Evolutionary conservation across 2,797 vertebrate species (phyloP).

Genomic region (Eulemur albifrons): DNA sequence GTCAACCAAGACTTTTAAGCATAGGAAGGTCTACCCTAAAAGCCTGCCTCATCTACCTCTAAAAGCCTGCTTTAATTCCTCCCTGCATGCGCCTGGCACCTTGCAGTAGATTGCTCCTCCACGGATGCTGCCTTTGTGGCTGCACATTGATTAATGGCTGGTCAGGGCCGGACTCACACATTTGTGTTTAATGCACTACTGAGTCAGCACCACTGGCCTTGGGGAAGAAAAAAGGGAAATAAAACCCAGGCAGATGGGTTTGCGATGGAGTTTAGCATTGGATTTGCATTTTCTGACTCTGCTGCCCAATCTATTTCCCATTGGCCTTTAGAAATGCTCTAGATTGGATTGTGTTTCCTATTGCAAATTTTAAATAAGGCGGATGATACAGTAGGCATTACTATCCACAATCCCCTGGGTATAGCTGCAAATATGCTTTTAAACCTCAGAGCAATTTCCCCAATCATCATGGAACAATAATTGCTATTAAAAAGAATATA

Average conservation of each 20-base stretch:
- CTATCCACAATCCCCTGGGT: constrained; percentile 80
- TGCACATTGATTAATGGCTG: constrained; percentile 67
- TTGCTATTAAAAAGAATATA: constrained; percentile 72
- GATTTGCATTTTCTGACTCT: constrained; percentile 70
- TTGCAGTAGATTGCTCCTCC: constrained; percentile 36
- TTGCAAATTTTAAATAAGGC: constrained; percentile 83
- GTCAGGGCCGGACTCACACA: constrained; percentile 65
- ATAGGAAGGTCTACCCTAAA: background rate
- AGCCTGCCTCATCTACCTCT: background rate
- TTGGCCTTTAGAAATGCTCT: constrained; percentile 65
- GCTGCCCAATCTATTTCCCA: constrained; percentile 60
- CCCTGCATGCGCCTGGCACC: background rate
- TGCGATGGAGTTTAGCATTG: constrained; percentile 30
- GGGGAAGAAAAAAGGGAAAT: constrained; percentile 49
- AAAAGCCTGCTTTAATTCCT: constrained; percentile 48
- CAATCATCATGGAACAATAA: constrained; percentile 81
- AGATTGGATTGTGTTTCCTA: constrained; percentile 82
- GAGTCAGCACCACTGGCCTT: constrained; percentile 72
- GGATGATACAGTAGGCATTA: constrained; percentile 76
- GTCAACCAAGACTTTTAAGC: background rate
- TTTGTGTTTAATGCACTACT: constrained; percentile 70
- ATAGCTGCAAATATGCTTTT: constrained; percentile 81
- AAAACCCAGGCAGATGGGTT: constrained; percentile 59
- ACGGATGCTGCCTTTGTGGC: constrained; percentile 18
- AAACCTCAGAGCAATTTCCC: constrained; percentile 77